Evolutionary conservation across 2,113 vertebrate genomes (phyloP).

Genomic region (Daboia siamensis): DNA sequence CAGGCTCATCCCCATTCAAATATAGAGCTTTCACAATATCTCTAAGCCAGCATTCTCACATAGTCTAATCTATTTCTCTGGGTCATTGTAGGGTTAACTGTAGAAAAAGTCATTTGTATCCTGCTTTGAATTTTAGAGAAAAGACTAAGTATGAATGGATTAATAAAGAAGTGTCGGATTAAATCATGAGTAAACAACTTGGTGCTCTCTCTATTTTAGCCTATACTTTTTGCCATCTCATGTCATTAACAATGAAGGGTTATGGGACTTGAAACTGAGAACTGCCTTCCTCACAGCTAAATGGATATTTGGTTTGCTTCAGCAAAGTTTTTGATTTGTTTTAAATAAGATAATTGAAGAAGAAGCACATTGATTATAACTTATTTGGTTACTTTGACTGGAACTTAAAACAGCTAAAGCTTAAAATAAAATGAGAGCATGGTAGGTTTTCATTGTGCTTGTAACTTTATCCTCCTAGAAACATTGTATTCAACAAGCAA

Average conservation of each 20-base stretch:
- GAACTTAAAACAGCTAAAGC: background rate
- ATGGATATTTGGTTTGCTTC: background rate
- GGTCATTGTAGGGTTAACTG: background rate
- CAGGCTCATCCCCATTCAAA: background rate
- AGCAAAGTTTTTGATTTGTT: background rate
- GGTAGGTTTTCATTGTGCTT: slow-evolving; percentile 10
- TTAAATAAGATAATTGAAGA: background rate
- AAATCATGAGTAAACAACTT: background rate
- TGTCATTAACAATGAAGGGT: background rate
- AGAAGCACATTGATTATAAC: background rate
- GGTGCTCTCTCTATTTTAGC: background rate
- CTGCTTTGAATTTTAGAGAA: background rate
- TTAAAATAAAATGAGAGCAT: slow-evolving; percentile 3
- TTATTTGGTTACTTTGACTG: background rate
- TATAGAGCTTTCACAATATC: background rate
- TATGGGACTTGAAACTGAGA: background rate
- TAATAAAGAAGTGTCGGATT: background rate
- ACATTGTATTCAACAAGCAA: background rate
- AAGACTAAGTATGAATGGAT: background rate
- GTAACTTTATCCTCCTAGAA: background rate
- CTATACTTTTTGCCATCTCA: background rate
- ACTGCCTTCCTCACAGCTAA: background rate
- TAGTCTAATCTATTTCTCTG: background rate
- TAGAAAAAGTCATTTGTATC: background rate
- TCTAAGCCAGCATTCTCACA: background rate